phyloP scores from a whole-genome alignment of 2,797 vertebrate species.

The Hydrophis major region DNA sequence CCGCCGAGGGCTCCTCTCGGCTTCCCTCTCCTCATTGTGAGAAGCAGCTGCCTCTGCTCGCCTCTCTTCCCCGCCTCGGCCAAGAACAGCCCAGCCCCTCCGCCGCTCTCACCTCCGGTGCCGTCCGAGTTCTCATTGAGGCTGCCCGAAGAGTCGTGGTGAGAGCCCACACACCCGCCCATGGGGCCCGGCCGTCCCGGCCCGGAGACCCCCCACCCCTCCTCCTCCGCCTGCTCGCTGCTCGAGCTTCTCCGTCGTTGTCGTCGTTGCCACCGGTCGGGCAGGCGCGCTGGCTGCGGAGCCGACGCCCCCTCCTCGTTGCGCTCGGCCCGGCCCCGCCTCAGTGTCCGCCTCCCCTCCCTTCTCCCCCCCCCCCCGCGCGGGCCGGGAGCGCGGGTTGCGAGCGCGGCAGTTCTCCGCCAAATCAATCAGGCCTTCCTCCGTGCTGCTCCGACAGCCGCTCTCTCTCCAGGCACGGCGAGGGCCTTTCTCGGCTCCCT shows the following conservation, averaged over 20 bases:
- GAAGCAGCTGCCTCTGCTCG: slow-evolving; percentile 24
- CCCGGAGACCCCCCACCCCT: slow-evolving; percentile 62
- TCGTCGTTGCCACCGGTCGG: slow-evolving; percentile 37
- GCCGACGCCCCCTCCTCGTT: slow-evolving; percentile 50
- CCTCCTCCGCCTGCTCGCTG: slow-evolving; percentile 54
- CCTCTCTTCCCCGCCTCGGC: slow-evolving; percentile 12
- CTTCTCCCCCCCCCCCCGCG: neutral
- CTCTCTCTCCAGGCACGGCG: neutral
- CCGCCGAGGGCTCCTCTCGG: neutral
- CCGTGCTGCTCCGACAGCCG: neutral
- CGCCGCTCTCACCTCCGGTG: slow-evolving; percentile 84
- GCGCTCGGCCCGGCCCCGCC: slow-evolving; percentile 34
- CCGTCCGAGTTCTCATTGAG: slow-evolving; percentile 97
- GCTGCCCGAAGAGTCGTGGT: slow-evolving; percentile 97
- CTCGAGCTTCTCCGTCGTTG: slow-evolving; percentile 60
- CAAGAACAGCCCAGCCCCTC: slow-evolving; percentile 46
- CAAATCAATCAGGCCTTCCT: neutral
- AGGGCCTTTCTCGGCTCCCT: neutral
- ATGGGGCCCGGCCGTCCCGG: slow-evolving; percentile 85
- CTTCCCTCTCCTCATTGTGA: neutral
- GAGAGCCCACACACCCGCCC: slow-evolving; percentile 98
- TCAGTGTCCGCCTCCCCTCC: slow-evolving; percentile 30
- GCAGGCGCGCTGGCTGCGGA: slow-evolving; percentile 73
- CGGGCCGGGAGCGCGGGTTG: neutral
- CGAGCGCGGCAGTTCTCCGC: neutral